Base-by-base conservation (phyloP, 2,797 vertebrate genomes). In the Pyrocephalus nanus region DNA sequence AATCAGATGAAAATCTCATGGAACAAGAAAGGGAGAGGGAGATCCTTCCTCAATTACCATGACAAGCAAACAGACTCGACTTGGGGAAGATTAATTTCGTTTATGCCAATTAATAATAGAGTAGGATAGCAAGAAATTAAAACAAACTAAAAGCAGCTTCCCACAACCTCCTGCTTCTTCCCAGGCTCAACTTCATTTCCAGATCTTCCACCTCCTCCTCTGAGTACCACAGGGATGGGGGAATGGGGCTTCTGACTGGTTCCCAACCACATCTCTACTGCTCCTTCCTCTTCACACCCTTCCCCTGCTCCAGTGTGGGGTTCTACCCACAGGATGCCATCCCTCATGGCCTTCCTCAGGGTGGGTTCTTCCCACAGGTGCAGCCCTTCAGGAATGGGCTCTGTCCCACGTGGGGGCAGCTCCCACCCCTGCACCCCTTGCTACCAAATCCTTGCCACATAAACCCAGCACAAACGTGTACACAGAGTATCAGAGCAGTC, bases 311-410 rank as follows among this genome's bases (percentile, higher is more conserved):
- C 66, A 53, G 26, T 1, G 2, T 16, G 21, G 51, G n/a, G 4
- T 65, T 25, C 17, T 29, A 40, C 26, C 15, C 38, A 83, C 0
- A 0, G n/a, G 53, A 20, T 4, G 20, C 21, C 4, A 5, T 16
- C 29, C 55, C 55, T 42, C 30, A 60, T 8, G 7, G 62, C 43
- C 16, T 16, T 38, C 47, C 22, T 18, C 57, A 61, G 1, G 2
- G 4, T 9, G 16, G 17, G 20, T 2, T 50, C 45, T 26, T 34
- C 32, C 38, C 72, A 43, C 6, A 32, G 53, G 22, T 36, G 8
- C 48, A 82, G 12, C 4, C 45, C 67, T 53, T 60, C 51, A 90
- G 58, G 38, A 60, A 6, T 8, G n/a, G 57, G 27, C 42, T 80
- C 65, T 38, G 21, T 29, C 36, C 2, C 3, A 9, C 1, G 2